Evolutionary conservation across 2,888 invertebrate species (phyloP).

Genomic region (Athripsodes cinereus): DNA sequence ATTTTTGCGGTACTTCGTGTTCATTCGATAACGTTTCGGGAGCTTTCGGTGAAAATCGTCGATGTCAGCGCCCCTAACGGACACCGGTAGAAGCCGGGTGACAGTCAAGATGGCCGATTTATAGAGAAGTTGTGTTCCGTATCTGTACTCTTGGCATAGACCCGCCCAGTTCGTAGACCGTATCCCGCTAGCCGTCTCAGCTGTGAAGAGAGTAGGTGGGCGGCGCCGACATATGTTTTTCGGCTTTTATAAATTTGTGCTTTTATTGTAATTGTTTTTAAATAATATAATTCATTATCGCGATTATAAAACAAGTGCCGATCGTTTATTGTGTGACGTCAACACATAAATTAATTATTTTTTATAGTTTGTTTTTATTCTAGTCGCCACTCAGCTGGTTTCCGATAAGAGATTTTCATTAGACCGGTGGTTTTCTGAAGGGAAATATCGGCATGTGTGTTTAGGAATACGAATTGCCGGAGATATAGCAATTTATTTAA

Average conservation of each 20-base stretch:
- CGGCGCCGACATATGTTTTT: slow-evolving; percentile 25
- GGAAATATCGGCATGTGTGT: neutral
- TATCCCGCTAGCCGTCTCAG: neutral
- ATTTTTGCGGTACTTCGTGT: neutral
- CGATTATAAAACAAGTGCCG: neutral
- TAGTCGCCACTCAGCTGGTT: neutral
- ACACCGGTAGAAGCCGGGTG: slow-evolving; percentile 18
- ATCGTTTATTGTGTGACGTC: slow-evolving; percentile 1
- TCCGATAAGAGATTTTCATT: neutral
- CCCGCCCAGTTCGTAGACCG: slow-evolving; percentile 11
- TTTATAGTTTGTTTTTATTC: slow-evolving; percentile 3
- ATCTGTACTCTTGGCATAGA: too few relatives aligned
- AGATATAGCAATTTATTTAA: neutral
- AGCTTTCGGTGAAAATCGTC: neutral
- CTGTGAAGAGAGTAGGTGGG: slow-evolving; percentile 14
- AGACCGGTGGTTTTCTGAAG: neutral
- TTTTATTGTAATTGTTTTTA: slow-evolving; percentile 6
- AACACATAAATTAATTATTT: neutral
- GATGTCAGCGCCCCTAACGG: slow-evolving; percentile 16
- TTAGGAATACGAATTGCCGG: neutral
- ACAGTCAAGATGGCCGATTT: slow-evolving; percentile 18
- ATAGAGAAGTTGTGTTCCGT: neutral
- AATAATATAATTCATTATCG: neutral
- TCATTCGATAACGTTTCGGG: slow-evolving; percentile 4
- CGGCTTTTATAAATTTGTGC: neutral